Evolutionary conservation across 2,113 vertebrate species (phyloP), one percentile per base, ranked within the genome.

Genomic region (Prionailurus viverrinus): DNA sequence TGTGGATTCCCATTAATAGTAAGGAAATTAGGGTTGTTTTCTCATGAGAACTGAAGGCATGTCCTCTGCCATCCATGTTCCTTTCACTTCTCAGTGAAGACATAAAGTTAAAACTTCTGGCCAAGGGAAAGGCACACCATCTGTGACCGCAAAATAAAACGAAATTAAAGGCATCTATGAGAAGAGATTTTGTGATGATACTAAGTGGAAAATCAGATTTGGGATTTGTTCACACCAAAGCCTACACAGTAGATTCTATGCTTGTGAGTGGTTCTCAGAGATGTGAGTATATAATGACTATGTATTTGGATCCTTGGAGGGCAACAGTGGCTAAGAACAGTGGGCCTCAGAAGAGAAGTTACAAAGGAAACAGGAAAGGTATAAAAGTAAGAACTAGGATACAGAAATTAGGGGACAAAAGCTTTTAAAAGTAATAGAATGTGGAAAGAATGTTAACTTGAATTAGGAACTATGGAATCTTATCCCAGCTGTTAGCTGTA

Each of bases 111-210:
- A 87, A n/a, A 87, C 39, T 71, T 76, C 91, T 69, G n/a, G 41
- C 36, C 7, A 18, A 88, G n/a, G 11, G n/a, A 83, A 85, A 84
- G 18, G 10, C 27, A 6, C 65, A 14, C 5, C 80, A 27, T 73
- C 15, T 51, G 36, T 27, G 39, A 39, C 69, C 45, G 78, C 84
- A 87, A 78, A 96, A 92, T 80, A 51, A 87, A 96, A 85, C 15
- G 3, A 92, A 79, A 92, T 66, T 61, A 96, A 83, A 27, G 73
- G 21, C 1, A 4, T 7, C 39, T 90, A 5, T 81, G 65, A 91
- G 25, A 88, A 93, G 11, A 84, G 41, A 92, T 69, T 93, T 94
- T 90, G 65, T 66, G 92, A 53, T 87, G 31, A 16, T 74, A 25
- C 63, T 68, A 96, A 80, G 14, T 16, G n/a, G 33, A 23, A 82